Conservation (phyloP, 2,797 vertebrate genomes). For the Brachyalestes nurse region DNA sequence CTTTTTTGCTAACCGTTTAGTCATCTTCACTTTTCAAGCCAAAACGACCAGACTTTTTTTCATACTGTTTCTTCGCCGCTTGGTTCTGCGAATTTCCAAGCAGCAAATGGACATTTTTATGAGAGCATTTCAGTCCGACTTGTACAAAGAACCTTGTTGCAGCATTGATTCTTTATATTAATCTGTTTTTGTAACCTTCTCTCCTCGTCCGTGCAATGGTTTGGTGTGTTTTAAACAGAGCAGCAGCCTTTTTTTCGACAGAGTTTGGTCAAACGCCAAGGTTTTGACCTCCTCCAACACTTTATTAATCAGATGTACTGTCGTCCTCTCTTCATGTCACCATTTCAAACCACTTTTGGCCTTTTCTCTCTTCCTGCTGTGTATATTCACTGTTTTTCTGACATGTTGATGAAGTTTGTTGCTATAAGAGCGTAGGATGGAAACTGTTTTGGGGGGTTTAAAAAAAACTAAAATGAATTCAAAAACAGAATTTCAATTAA, state of each 20-base stretch:
- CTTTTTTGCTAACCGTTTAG: conserved; percentile 15
- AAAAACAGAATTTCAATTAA: conserved; percentile 56
- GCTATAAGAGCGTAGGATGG: not conserved
- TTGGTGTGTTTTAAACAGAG: conserved; percentile 34
- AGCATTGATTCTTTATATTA: conserved; percentile 68
- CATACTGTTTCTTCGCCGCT: conserved; percentile 42
- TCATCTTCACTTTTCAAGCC: conserved; percentile 32
- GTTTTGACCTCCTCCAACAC: conserved; percentile 1
- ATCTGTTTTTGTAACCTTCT: conserved; percentile 61
- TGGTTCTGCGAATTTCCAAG: conserved; percentile 65
- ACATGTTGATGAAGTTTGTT: conserved; percentile 1
- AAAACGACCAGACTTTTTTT: conserved; percentile 28
- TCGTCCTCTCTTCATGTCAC: conserved; percentile 23
- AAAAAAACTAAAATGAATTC: too few species aligned
- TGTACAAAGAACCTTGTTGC: conserved; percentile 61
- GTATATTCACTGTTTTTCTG: not conserved
- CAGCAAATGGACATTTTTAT: conserved; percentile 74
- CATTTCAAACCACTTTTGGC: not conserved
- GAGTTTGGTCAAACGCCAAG: not conserved
- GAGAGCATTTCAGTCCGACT: conserved; percentile 61
- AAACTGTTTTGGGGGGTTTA: not conserved
- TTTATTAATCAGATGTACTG: conserved; percentile 34
- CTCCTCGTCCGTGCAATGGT: conserved; percentile 60
- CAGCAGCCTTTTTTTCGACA: not conserved
- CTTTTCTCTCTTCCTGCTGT: not conserved